These are phyloP conservation scores for Myxocyprinus asiaticus DNA, from an alignment of 2,113 vertebrate species.

Conservation along the genomic window DNA sequence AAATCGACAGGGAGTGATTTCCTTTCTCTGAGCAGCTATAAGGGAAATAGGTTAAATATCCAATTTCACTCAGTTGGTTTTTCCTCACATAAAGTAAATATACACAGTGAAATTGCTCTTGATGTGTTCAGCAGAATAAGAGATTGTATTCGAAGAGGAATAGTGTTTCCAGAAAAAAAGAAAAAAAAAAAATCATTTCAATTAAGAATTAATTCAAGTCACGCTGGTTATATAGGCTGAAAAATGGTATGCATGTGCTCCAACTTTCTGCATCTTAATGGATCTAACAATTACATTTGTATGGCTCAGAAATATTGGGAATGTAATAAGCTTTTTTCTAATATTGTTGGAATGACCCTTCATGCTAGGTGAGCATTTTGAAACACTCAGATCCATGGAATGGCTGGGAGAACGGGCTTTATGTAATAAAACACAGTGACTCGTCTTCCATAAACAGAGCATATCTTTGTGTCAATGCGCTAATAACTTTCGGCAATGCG, in stretches of 20 bases:
- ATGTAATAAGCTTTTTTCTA: slow-evolving; percentile 30
- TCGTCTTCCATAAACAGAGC: slow-evolving; percentile 36
- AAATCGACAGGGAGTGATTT: slow-evolving; percentile 1
- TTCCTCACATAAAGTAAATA: slow-evolving; percentile 42
- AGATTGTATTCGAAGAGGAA: slow-evolving; percentile 5
- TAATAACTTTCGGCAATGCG: slow-evolving; percentile 30
- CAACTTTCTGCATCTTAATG: slow-evolving; percentile 25
- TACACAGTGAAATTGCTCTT: slow-evolving; percentile 39
- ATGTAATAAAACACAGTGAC: slow-evolving; percentile 28
- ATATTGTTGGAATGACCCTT: not conserved
- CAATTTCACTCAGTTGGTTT: slow-evolving; percentile 48
- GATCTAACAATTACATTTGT: slow-evolving; percentile 33
- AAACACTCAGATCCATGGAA: slow-evolving; percentile 2
- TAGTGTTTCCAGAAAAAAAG: not conserved
- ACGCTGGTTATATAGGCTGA: slow-evolving; percentile 12
- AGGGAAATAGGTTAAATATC: slow-evolving; percentile 50
- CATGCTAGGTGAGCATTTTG: slow-evolving; percentile 10
- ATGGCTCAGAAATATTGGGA: slow-evolving; percentile 19
- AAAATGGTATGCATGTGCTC: slow-evolving; percentile 3
- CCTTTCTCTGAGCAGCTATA: not conserved
- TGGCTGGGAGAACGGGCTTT: not conserved
- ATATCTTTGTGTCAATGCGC: slow-evolving; percentile 35
- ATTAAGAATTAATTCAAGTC: slow-evolving; percentile 24
- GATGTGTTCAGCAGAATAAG: slow-evolving; percentile 37
- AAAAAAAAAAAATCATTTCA: not conserved